phyloP scores from a whole-genome alignment of 2,888 invertebrate genomes.

The Apamea anceps region DNA sequence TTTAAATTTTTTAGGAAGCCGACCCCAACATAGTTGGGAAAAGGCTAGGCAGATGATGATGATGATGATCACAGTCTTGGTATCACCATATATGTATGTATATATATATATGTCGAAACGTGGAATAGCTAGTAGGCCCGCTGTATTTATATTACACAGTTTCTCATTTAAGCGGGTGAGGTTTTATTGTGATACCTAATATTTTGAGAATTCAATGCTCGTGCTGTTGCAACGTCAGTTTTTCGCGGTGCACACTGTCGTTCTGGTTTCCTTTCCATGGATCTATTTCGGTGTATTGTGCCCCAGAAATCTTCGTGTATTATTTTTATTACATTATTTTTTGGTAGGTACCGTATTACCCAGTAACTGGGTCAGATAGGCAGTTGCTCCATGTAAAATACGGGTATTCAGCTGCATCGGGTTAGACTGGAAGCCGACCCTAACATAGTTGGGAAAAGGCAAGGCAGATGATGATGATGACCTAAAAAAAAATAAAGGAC shows the following conservation, averaged over 20 bases:
- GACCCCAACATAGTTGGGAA: no score
- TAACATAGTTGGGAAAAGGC: no score
- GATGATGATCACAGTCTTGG: no score
- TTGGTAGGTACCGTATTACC: no score
- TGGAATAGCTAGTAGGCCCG: not conserved
- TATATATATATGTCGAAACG: not conserved
- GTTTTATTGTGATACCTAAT: slow-evolving; percentile 32
- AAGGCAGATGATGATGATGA: no score
- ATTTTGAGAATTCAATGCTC: slow-evolving; percentile 45
- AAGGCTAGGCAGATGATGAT: no score
- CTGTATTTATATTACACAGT: slow-evolving; percentile 20
- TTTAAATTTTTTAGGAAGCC: no score
- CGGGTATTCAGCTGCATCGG: no score
- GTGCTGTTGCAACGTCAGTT: slow-evolving; percentile 11
- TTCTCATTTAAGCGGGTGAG: slow-evolving; percentile 32
- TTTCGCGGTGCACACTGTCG: slow-evolving; percentile 13
- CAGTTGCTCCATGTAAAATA: no score
- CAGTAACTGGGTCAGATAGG: no score
- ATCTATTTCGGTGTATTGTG: slow-evolving; percentile 42
- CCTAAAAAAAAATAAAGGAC: not conserved
- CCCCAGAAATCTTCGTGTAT: slow-evolving; percentile 36
- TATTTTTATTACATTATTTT: slow-evolving; percentile 36
- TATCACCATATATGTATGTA: no score
- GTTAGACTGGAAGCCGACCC: no score
- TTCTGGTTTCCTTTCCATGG: slow-evolving; percentile 41